These are phyloP conservation scores for Smutsia temminckii DNA, from an alignment of 2,797 vertebrate genomes.

Conservation along the genomic window DNA sequence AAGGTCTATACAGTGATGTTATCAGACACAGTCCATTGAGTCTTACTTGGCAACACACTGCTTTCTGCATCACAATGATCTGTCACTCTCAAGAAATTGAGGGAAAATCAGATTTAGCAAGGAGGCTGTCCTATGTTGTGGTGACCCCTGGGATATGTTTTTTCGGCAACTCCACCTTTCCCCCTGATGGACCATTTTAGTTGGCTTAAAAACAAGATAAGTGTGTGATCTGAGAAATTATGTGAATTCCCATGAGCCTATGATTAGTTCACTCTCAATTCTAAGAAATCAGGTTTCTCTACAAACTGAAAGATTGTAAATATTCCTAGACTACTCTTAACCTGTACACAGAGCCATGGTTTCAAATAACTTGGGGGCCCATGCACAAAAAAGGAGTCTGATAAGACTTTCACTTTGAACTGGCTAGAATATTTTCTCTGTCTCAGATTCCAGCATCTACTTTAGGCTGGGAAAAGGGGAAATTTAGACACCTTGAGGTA, in stretches of 20 bases:
- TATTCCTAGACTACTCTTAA: background rate
- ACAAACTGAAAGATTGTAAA: background rate
- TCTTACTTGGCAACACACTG: background rate
- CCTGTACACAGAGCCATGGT: background rate
- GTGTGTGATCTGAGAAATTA: background rate
- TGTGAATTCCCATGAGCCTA: background rate
- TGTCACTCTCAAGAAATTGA: background rate
- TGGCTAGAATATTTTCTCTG: background rate
- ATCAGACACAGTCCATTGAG: background rate
- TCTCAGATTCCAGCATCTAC: background rate
- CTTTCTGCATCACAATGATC: background rate
- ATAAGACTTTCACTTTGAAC: slow-evolving; percentile 22
- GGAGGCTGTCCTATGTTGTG: background rate
- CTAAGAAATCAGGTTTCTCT: background rate
- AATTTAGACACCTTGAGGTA: background rate
- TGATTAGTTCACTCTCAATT: background rate
- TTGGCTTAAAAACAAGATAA: background rate
- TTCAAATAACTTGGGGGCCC: fast-evolving
- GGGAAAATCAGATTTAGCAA: background rate
- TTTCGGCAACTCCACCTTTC: background rate
- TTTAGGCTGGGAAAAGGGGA: background rate
- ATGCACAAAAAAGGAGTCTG: background rate
- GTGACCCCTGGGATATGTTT: background rate
- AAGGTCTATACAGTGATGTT: background rate
- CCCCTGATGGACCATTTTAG: background rate